Percentiles rank a stretch among this genome's conserved stretches.
Conservation (phyloP, 2,888 invertebrate genomes). For the Xylota segnis region DNA sequence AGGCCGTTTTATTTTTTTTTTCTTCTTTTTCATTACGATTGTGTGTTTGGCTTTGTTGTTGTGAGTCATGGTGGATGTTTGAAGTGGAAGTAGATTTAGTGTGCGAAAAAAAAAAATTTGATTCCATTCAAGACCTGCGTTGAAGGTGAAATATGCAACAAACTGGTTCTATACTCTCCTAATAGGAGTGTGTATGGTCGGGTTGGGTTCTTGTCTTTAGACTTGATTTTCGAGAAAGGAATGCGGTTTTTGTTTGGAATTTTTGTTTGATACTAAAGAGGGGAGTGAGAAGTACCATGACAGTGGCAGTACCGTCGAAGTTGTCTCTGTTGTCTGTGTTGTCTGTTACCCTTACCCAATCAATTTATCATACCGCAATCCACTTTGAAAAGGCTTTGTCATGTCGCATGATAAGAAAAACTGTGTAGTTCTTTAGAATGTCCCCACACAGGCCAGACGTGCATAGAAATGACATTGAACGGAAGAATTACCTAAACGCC, state of each 20-base stretch:
- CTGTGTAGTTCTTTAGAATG: background rate
- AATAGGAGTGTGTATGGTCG: background rate
- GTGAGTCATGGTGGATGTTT: slow-evolving; percentile 21
- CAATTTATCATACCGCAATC: slow-evolving; percentile 2
- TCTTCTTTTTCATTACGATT: slow-evolving; percentile 1
- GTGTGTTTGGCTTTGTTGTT: slow-evolving; percentile 15
- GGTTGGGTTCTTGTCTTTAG: background rate
- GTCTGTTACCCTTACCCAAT: background rate
- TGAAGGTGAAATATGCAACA: slow-evolving; percentile 44
- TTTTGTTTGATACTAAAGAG: background rate
- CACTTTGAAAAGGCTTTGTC: slow-evolving; percentile 14
- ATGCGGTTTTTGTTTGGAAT: slow-evolving; percentile 18
- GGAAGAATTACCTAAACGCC: background rate
- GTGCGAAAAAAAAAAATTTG: slow-evolving; percentile 42
- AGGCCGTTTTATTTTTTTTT: slow-evolving; percentile 29
- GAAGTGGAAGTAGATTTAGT: slow-evolving; percentile 7
- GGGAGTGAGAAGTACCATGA: background rate
- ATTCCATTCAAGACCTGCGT: slow-evolving; percentile 30
- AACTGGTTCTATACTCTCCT: slow-evolving; percentile 45
- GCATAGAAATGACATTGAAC: background rate
- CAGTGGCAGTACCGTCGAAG: background rate
- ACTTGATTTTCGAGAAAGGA: slow-evolving; percentile 23
- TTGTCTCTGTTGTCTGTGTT: background rate
- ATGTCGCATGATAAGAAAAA: slow-evolving; percentile 34
- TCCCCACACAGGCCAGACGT: background rate